Base-by-base conservation (phyloP, 2,113 vertebrate genomes). In the Neolamprologus ventralis region DNA sequence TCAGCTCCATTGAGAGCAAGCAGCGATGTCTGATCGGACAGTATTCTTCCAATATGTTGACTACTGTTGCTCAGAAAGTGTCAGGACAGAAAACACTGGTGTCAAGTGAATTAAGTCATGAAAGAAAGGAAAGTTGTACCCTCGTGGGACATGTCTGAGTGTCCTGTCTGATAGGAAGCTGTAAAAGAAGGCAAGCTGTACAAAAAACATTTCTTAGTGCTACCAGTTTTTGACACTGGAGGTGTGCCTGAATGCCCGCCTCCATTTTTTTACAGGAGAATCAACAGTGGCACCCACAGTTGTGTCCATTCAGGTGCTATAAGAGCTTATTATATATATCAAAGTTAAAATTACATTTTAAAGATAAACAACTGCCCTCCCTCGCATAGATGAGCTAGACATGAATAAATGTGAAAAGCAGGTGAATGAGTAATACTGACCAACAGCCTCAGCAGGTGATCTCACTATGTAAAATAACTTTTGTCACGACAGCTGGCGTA, bases 121-220 rank as follows among this genome's bases (percentile, higher is more conserved):
- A 81, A 93, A 89, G 86, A 65, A 80, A 53, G 63, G 40, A 85
- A 83, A 60, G 58, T 91, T 92, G 85, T 80, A 37, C 65, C 81
- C 80, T 85, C 57, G 19, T 9, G 82, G 89, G 86, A 84, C 4
- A 5, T 35, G 75, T 91, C 85, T 85, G 42, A 37, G 5, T 14
- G 3, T 80, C 51, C 28, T 90, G 60, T 85, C 82, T 84, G 85
- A 81, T 71, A 28, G 49, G 23, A 85, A 87, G 45, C 68, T 60
- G 47, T 37, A 78, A 78, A 78, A 54, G 63, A 80, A 88, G 16
- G 9, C 40, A 81, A 83, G 83, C 78, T 83, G 79, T 81, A 42
- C 9, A 80, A 68, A 21, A 85, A 54, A 82, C 10, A 71, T 83
- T 63, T 90, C 33, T 85, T 31, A 57, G 26, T 33, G 31, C 28